Base-by-base conservation (phyloP, 23 tunicate genomes). In the Aplidium turbinatum region DNA sequence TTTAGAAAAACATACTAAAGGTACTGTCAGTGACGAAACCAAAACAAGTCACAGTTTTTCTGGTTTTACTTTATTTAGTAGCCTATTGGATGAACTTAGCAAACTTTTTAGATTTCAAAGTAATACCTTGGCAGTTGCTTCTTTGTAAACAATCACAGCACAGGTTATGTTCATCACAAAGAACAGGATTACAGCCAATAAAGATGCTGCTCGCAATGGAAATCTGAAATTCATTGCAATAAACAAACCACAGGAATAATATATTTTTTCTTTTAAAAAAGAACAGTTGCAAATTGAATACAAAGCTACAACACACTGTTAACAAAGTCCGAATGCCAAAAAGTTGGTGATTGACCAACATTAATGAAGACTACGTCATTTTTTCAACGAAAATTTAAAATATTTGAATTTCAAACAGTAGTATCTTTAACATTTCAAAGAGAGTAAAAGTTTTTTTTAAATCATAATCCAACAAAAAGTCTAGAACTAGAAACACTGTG, bases 121-220 rank as follows among this genome's bases (percentile, higher is more conserved):
- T 9, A 11, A 9, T 42, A 42, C 50, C 16, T 42, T 16, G 9
- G 16, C 63, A 24, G 63, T 13, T 16, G 77, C 50, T 24, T 50
- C 24, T 21, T 71, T 9, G 47, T 83, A 68, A 19, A 76, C 83
- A 55, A 85, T 51, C 0, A 60, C 47, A 11, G 91, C 91, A 85
- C 91, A 85, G 38, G 57, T 52, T 22, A 85, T 34, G 53, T 85
- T 85, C 83, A 85, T 85, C 29, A 62, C 60, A 45, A 85, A 33
- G 68, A 85, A 85, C 57, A 77, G 47, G 1, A 80, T 21, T 40
- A 46, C 33, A 30, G 81, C 56, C 4, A 57, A 28, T 20, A 85
- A 66, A 57, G 83, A 77, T 26, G 68, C 31, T 11, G 58, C 18
- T 22, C 83, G 72, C 13, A 85, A 36, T 30, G 91, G 91, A 68